Evolutionary conservation across 2,797 vertebrate genomes (phyloP).

Genomic region (Amblyopsis hoosieri): DNA sequence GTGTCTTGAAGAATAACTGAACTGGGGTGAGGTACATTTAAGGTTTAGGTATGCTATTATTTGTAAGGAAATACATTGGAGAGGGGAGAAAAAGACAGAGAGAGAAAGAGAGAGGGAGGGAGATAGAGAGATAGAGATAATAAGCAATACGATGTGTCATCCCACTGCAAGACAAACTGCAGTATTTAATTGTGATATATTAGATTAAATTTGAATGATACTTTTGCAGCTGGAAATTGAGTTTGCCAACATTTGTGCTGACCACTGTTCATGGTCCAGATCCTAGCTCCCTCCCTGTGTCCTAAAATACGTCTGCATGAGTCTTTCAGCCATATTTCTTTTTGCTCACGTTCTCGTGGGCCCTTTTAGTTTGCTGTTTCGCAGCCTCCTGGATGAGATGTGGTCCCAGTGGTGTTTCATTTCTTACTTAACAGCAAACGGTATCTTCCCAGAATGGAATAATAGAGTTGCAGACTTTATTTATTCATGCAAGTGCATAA

Average conservation of each 20-base stretch:
- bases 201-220: conserved; percentile 34
- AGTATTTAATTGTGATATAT: conserved; percentile 36
- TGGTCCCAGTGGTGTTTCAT: conserved; percentile 67
- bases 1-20: neutral
- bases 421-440: conserved; percentile 61
- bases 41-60: too few relatives aligned
- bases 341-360: conserved; percentile 38
- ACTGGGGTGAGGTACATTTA: too few relatives aligned
- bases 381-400: conserved; percentile 48
- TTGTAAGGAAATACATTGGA: too few relatives aligned
- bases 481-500: conserved; percentile 67
- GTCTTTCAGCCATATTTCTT: conserved; percentile 44
- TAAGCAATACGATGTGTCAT: too few relatives aligned
- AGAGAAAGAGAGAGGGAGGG: too few relatives aligned
- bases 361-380: conserved; percentile 41
- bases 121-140: too few relatives aligned
- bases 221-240: conserved; percentile 46
- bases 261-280: conserved; percentile 38
- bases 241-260: conserved; percentile 36
- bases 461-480: conserved; percentile 58
- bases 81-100: too few relatives aligned
- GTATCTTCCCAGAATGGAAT: conserved; percentile 59
- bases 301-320: conserved; percentile 23
- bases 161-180: neutral
- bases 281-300: conserved; percentile 35